Evolutionary conservation across 2,797 vertebrate species (phyloP).

Genomic region (Margarornis squamiger): DNA sequence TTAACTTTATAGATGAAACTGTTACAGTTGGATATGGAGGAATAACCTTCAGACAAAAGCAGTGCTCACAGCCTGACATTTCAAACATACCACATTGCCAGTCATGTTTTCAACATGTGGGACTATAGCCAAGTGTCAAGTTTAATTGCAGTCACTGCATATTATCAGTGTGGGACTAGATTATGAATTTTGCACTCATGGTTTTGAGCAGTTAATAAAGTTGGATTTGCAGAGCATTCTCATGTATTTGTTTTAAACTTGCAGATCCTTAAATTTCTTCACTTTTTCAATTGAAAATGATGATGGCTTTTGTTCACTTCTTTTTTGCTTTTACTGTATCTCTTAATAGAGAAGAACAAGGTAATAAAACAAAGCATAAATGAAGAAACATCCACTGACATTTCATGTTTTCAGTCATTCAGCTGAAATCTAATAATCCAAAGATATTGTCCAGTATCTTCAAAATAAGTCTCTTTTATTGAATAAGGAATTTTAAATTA

Average conservation of each 20-base stretch:
- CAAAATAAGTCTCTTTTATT: background rate
- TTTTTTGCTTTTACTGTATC: background rate
- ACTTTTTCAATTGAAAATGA: background rate
- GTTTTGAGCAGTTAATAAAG: background rate
- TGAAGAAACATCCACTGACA: background rate
- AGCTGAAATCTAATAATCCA: background rate
- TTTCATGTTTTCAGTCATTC: background rate
- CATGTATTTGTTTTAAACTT: background rate
- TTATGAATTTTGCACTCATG: background rate
- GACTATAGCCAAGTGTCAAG: background rate
- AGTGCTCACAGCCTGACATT: background rate
- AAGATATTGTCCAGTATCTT: background rate
- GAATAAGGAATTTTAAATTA: background rate
- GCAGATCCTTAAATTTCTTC: background rate
- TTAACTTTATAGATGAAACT: constrained; percentile 27
- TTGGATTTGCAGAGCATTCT: background rate
- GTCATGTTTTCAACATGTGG: background rate
- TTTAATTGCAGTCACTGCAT: background rate
- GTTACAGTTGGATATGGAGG: background rate
- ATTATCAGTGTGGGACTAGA: background rate
- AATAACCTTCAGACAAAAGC: constrained; percentile 15
- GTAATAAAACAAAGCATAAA: background rate
- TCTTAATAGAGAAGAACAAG: background rate
- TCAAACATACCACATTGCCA: background rate
- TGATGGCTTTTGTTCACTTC: background rate